Percentiles rank a stretch among this genome's conserved stretches.
These are phyloP conservation scores for Trematocara zebra DNA, from an alignment of 2,113 vertebrate genomes.

Conservation along the genomic window DNA sequence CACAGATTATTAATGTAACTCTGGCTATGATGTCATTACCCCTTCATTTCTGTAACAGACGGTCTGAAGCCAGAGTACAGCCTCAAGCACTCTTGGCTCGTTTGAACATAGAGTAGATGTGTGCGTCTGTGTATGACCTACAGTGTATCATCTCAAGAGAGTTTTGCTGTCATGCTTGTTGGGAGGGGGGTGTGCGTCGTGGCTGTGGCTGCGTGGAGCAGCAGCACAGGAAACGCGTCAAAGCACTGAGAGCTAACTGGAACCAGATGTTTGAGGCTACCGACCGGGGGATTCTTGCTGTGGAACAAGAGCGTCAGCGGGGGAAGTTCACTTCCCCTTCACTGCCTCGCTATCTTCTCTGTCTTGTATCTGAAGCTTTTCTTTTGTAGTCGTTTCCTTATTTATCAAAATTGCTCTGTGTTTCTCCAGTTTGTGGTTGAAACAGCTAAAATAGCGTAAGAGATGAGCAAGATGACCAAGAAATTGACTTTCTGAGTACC, in stretches of 20 bases:
- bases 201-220: constrained; percentile 50
- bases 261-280: constrained; percentile 78
- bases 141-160: constrained; percentile 39
- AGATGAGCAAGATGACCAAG: not conserved
- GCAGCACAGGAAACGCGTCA: constrained; percentile 83
- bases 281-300: constrained; percentile 72
- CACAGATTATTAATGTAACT: not conserved
- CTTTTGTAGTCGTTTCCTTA: not conserved
- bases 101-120: not conserved
- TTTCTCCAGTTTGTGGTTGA: not conserved
- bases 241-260: constrained; percentile 69
- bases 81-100: not conserved
- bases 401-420: constrained; percentile 7
- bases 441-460: not conserved
- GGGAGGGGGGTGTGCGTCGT: constrained; percentile 52
- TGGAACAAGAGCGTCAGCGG: constrained; percentile 74
- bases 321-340: constrained; percentile 66
- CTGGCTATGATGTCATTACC: not conserved
- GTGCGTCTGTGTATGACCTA: constrained; percentile 3
- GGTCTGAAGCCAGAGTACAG: not conserved
- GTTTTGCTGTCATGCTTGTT: constrained; percentile 57
- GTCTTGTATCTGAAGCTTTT: constrained; percentile 26
- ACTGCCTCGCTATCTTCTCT: constrained; percentile 48
- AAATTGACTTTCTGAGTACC: not conserved
- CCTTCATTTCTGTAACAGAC: not conserved